phyloP scores from a whole-genome alignment of 2,888 invertebrate species.

The Eupsilia transversa region DNA sequence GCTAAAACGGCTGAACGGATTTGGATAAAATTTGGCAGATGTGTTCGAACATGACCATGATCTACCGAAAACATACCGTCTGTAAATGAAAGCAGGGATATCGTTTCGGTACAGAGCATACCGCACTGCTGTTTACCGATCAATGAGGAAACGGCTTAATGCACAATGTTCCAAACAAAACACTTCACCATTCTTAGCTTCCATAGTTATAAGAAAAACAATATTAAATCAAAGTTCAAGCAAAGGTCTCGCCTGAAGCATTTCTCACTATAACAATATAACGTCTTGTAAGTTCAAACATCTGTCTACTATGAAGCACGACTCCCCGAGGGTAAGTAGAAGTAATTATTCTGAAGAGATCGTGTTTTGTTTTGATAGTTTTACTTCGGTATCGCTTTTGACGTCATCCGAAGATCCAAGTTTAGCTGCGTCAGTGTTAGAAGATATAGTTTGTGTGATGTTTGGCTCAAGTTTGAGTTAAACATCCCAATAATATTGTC shows the following conservation, averaged over 20 bases:
- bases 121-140: no score
- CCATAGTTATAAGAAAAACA: neutral
- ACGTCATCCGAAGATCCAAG: conserved; percentile 18
- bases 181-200: neutral
- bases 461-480: neutral
- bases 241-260: conserved; percentile 52
- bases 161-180: neutral
- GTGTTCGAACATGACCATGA: no score
- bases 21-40: no score
- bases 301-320: conserved; percentile 53
- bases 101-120: no score
- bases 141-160: no score
- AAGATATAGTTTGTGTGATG: neutral
- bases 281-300: conserved; percentile 43
- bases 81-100: no score
- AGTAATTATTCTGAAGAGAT: conserved; percentile 39
- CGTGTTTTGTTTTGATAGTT: conserved; percentile 32
- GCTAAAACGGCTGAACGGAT: no score
- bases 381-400: conserved; percentile 22
- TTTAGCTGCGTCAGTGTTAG: neutral
- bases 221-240: conserved; percentile 43
- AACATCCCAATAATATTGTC: neutral
- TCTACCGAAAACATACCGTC: no score
- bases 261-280: conserved; percentile 54
- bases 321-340: conserved; percentile 38